Evolutionary conservation across 2,888 invertebrate species (phyloP), one percentile per base, ranked within the genome.

Genomic region (Oscheius sp.): DNA sequence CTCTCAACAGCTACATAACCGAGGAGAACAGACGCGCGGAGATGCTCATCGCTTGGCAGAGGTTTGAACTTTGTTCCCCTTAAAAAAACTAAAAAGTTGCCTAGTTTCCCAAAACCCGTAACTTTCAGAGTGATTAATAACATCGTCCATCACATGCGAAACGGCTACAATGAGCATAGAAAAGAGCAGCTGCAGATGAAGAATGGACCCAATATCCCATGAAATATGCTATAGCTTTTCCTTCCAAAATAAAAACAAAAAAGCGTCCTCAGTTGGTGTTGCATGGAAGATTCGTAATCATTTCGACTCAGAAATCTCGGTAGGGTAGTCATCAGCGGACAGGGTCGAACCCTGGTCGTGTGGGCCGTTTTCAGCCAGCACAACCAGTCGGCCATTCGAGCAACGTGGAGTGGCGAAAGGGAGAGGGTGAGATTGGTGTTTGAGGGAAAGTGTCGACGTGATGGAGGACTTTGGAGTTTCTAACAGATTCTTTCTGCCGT

Each of bases 1-100:
- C 81, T 10, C 70, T 83, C 7, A 78, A 79, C 37, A 59, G 73
- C 1, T 81, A 79, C 55, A 75, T 79, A 63, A 33, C 70, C 0
- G 79, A 79, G 5, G 81, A 81, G 68, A 77, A 76, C 57, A 77
- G 76, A 73, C 76, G 74, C 70, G 73, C 77, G 10, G 81, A 83
- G 75, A 81, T 79, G 77, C 76, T 81, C 13, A 60, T 79, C 33
- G 80, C 83, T 10, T 83, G 83, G 83, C 83, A 83, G 66, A 77
- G 83, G 78, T 81, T 21, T 21, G 21, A 21, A 21, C 21, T 21
- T 21, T 21, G 21, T 21, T 21, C 21, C 21, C 21, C 21, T 21
- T 21, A 21, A 21, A 21, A 21, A 21, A 21, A 21, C 21, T 21
- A 21, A 42, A 60, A n/a, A 13, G n/a, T 60, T 60, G 3, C 33